These are phyloP conservation scores for Phaetusa simplex DNA, from an alignment of 2,113 vertebrate genomes.

Conservation along the genomic window DNA sequence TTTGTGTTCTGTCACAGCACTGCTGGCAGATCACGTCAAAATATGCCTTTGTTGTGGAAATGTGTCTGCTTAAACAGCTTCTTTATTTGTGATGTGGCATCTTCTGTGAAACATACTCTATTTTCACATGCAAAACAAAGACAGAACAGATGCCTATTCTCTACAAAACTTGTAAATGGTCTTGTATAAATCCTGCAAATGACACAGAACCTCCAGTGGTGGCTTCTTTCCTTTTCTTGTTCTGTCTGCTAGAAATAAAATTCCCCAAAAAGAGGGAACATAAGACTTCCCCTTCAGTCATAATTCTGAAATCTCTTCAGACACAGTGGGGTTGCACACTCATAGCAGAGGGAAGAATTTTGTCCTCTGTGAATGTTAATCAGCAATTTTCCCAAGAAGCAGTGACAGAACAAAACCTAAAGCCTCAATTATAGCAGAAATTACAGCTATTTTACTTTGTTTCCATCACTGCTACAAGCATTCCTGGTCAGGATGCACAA, in stretches of 20 bases:
- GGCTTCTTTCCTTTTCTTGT: neutral
- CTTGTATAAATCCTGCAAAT: neutral
- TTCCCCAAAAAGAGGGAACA: neutral
- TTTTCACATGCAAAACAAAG: slow-evolving; percentile 18
- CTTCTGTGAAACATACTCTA: neutral
- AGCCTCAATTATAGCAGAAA: neutral
- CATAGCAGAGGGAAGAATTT: neutral
- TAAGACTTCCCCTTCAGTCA: neutral
- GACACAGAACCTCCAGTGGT: neutral
- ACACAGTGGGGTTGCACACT: neutral
- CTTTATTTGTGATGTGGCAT: slow-evolving; percentile 34
- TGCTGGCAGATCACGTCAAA: neutral
- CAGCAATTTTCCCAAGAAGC: neutral
- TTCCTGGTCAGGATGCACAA: neutral
- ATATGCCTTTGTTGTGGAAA: slow-evolving; percentile 45
- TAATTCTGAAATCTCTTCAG: neutral
- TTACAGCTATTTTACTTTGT: neutral
- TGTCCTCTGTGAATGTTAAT: neutral
- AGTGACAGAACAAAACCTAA: neutral
- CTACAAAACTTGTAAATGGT: neutral
- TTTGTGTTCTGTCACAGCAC: slow-evolving; percentile 22
- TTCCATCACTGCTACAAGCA: neutral
- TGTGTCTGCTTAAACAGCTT: neutral
- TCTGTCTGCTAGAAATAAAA: neutral
- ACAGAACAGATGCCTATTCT: neutral